A percentile compares a stretch with the other conserved stretches of the same genome.
Conservation (phyloP, 2,888 invertebrate genomes). For the Salticus scenicus region DNA sequence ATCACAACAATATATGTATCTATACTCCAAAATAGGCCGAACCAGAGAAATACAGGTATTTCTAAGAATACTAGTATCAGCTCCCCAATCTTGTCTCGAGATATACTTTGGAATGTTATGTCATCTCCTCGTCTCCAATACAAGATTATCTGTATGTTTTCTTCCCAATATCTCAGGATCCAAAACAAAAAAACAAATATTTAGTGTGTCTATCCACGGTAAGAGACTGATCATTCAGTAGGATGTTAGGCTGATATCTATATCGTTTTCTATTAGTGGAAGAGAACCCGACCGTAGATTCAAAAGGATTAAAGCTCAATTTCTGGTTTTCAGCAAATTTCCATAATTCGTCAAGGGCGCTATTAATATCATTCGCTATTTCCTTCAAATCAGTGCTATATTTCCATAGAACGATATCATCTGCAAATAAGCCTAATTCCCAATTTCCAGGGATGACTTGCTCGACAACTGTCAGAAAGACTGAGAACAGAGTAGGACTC, state of each 20-base stretch:
- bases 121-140: not conserved
- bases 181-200: too few relatives aligned
- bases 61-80: conserved; percentile 9
- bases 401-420: conserved; percentile 13
- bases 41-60: conserved; percentile 1
- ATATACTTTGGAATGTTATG: conserved; percentile 20
- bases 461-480: not conserved
- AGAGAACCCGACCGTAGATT: not conserved
- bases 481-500: not conserved
- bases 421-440: conserved; percentile 4
- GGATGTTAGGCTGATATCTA: not conserved
- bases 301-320: conserved; percentile 7
- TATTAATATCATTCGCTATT: not conserved
- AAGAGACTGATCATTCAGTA: not conserved
- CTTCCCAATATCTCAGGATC: conserved; percentile 1
- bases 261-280: conserved; percentile 20
- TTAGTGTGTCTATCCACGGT: too few relatives aligned
- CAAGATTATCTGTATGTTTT: conserved; percentile 21
- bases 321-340: not conserved
- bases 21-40: not conserved
- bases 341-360: not conserved
- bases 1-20: conserved; percentile 5
- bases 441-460: not conserved
- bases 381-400: not conserved
- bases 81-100: conserved; percentile 12